Percentiles rank a stretch among this genome's conserved stretches.
These are phyloP conservation scores for Sarcophaga caerulescens DNA, from an alignment of 2,888 invertebrate genomes.

Conservation along the genomic window DNA sequence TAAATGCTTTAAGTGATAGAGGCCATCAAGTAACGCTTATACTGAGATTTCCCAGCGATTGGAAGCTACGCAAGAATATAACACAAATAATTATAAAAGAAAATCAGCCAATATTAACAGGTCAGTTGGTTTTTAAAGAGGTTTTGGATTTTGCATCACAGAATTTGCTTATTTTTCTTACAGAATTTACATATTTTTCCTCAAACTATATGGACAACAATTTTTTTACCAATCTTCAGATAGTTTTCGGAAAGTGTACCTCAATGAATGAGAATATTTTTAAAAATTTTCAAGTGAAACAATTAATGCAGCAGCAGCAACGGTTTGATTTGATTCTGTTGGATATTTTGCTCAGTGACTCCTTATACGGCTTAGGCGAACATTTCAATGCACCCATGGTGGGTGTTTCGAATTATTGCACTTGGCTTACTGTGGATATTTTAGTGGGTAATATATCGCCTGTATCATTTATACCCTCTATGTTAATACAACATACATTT, in stretches of 20 bases:
- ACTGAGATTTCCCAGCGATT: constrained; percentile 65
- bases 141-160: too few species aligned
- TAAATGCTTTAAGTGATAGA: constrained; percentile 71
- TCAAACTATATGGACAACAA: too few species aligned
- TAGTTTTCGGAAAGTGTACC: constrained; percentile 61
- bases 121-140: too few species aligned
- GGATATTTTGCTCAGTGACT: constrained; percentile 77
- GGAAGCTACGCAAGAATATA: not conserved
- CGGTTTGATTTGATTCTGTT: constrained; percentile 78
- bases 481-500: constrained; percentile 75
- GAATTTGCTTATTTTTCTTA: too few species aligned
- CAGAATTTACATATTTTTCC: too few species aligned
- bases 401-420: constrained; percentile 73
- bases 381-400: constrained; percentile 74
- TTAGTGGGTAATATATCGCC: constrained; percentile 75
- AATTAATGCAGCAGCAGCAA: constrained; percentile 72
- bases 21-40: constrained; percentile 74
- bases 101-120: too few species aligned
- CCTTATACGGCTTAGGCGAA: constrained; percentile 75
- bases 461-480: constrained; percentile 74
- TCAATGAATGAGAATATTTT: constrained; percentile 44
- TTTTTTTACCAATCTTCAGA: not conserved
- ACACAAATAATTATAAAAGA: too few species aligned
- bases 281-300: constrained; percentile 67
- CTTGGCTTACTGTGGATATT: constrained; percentile 69